Evolutionary conservation across 2,797 vertebrate genomes (phyloP), one percentile per base, ranked within the genome.

Genomic region (Poliocrania exsul): DNA sequence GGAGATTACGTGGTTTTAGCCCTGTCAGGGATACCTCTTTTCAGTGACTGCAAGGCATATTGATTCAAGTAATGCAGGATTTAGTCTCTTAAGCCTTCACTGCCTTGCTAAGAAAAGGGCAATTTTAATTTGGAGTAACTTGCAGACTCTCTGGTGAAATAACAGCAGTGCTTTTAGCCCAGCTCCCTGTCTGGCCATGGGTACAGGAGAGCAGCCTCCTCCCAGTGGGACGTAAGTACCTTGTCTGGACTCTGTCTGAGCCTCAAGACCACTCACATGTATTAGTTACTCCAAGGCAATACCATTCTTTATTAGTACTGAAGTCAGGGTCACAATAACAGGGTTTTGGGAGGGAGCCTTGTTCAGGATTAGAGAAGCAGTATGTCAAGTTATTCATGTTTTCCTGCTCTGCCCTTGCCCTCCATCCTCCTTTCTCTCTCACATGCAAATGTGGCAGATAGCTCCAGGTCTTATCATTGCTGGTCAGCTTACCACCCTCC

Each of bases 31-130:
- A 82, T 61, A 82, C 65, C 65, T 85, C 84, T 92, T 88, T 84
- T 64, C 88, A 85, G 78, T 60, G 86, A 78, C 86, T 94, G 79
- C 84, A 67, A 93, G 86, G 69, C 8, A 23, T 95, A 91, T 88
- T 95, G 92, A 91, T 91, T 93, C 61, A 85, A 91, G 90, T 87
- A 83, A 77, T 61, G 53, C 61, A 79, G 92, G 92, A 80, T 94
- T 96, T 93, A 94, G 90, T 89, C 71, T 46, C 79, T 89, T 95
- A 94, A 90, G 73, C 66, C 73, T 79, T 93, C 71, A 64, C 49
- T 0, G 3, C 31, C 67, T 77, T 28, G 50, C 75, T 80, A 87
- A 85, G 84, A 87, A 95, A 89, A 89, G 57, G 61, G 38, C 71
- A 86, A 15, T 93, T 94, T 88, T 77, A 85, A 50, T 31, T 81